Evolutionary conservation across 2,113 vertebrate genomes (phyloP).

Genomic region (Xenopus laevis): DNA sequence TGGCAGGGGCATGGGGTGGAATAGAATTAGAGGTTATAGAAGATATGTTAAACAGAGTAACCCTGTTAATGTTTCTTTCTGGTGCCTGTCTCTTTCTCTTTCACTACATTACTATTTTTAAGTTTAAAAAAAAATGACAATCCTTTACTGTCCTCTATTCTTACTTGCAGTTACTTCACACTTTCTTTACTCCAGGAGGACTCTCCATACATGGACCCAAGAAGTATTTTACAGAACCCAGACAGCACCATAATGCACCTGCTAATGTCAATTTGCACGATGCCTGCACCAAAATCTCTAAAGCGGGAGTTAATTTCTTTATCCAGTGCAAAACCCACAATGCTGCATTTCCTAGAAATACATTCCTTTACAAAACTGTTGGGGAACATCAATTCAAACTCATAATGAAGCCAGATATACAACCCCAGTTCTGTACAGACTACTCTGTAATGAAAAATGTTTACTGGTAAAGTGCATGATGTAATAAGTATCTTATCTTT

Average conservation of each 20-base stretch:
- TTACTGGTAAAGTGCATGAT: background rate
- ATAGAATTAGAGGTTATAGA: too few relatives aligned
- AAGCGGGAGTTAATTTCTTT: constrained; percentile 63
- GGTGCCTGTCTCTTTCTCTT: too few relatives aligned
- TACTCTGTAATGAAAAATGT: background rate
- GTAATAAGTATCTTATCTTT: too few relatives aligned
- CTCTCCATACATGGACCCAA: constrained; percentile 51
- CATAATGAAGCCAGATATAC: constrained; percentile 64
- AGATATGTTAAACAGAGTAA: too few relatives aligned
- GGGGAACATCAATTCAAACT: constrained; percentile 61
- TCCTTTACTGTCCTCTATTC: too few relatives aligned
- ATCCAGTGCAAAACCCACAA: constrained; percentile 56
- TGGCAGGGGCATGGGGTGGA: too few relatives aligned
- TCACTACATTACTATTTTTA: too few relatives aligned
- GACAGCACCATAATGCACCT: background rate
- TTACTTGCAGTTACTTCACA: background rate
- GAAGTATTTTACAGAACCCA: constrained; percentile 46
- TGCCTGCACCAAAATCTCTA: constrained; percentile 51
- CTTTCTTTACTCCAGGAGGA: constrained; percentile 8
- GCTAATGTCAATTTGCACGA: constrained; percentile 46
- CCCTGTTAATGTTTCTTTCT: too few relatives aligned
- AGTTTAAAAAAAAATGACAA: too few relatives aligned
- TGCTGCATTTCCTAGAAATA: constrained; percentile 56
- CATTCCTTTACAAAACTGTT: constrained; percentile 56
- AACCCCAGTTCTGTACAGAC: too few relatives aligned